A percentile compares a stretch with the other conserved stretches of the same genome.
phyloP scores from a whole-genome alignment of 2,888 invertebrate species.

The Anthrax anthrax region DNA sequence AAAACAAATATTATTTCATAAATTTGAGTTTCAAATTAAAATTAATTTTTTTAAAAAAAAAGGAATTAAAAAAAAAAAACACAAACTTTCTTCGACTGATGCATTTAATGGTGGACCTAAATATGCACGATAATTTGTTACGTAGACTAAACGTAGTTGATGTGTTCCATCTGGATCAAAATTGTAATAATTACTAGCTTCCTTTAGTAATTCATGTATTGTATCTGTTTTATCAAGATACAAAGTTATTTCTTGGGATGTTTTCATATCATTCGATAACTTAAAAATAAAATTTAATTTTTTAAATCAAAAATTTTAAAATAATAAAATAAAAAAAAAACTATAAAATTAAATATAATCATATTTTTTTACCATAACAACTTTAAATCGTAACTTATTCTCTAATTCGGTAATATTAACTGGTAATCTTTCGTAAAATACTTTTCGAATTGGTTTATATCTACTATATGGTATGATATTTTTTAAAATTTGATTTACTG shows the following conservation, averaged over 20 bases:
- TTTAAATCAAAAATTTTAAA: neutral
- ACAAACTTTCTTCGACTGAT: neutral
- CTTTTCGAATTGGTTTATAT: slow-evolving; percentile 79
- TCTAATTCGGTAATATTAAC: slow-evolving; percentile 95
- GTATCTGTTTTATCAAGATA: slow-evolving; percentile 93
- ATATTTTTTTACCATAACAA: neutral
- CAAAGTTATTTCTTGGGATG: slow-evolving; percentile 87
- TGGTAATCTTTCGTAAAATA: slow-evolving; percentile 93
- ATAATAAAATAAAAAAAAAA: neutral
- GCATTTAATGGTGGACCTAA: neutral
- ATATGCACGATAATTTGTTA: slow-evolving; percentile 42
- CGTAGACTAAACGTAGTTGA: slow-evolving; percentile 67
- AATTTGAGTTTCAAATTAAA: no score
- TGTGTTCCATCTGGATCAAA: slow-evolving; percentile 76
- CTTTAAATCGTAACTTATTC: slow-evolving; percentile 90
- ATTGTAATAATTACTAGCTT: slow-evolving; percentile 85
- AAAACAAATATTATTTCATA: no score
- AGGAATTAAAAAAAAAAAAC: no score
- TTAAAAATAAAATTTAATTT: slow-evolving; percentile 25
- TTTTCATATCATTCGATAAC: slow-evolving; percentile 81
- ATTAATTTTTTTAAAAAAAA: no score
- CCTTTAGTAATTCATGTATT: slow-evolving; percentile 79
- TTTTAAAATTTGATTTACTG: slow-evolving; percentile 54
- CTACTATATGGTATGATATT: slow-evolving; percentile 55
- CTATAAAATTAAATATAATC: neutral